Evolutionary conservation across 2,113 vertebrate genomes (phyloP).

Genomic region (Bettongia penicillata): DNA sequence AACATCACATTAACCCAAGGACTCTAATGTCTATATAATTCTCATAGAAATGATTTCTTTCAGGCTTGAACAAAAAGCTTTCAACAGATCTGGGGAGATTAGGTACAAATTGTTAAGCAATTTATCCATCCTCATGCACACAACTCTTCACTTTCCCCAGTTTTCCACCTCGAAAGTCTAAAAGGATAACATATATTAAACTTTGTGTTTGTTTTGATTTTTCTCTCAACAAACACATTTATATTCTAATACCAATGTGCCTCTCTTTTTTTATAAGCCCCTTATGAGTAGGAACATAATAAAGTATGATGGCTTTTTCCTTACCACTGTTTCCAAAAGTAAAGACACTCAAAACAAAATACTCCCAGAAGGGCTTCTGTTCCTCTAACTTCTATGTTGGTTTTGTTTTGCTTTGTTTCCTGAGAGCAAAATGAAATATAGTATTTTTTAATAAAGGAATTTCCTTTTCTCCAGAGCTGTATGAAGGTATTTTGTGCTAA

Average conservation of each 20-base stretch:
- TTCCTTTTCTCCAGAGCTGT: background rate
- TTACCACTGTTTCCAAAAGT: conserved; percentile 54
- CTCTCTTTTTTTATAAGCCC: conserved; percentile 26
- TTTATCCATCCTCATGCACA: background rate
- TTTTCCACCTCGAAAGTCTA: background rate
- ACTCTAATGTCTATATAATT: background rate
- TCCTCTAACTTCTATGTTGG: conserved; percentile 46
- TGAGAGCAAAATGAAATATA: conserved; percentile 43
- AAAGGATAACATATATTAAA: background rate
- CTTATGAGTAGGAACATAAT: conserved; percentile 19
- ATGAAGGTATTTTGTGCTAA: background rate
- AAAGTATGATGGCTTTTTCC: conserved; percentile 34
- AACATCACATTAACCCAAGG: background rate
- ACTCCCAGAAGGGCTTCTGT: conserved; percentile 1
- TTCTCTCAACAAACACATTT: background rate
- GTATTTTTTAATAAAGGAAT: conserved; percentile 32
- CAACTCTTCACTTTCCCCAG: background rate
- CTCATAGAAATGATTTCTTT: background rate
- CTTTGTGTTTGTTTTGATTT: conserved; percentile 24
- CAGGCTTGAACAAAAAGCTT: background rate
- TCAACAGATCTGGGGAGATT: conserved; percentile 9
- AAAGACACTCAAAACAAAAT: conserved; percentile 53
- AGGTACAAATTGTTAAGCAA: background rate
- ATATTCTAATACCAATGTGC: background rate
- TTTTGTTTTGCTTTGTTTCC: conserved; percentile 31